phyloP scores from a whole-genome alignment of 2,113 vertebrate species.

The Chamaea fasciata region DNA sequence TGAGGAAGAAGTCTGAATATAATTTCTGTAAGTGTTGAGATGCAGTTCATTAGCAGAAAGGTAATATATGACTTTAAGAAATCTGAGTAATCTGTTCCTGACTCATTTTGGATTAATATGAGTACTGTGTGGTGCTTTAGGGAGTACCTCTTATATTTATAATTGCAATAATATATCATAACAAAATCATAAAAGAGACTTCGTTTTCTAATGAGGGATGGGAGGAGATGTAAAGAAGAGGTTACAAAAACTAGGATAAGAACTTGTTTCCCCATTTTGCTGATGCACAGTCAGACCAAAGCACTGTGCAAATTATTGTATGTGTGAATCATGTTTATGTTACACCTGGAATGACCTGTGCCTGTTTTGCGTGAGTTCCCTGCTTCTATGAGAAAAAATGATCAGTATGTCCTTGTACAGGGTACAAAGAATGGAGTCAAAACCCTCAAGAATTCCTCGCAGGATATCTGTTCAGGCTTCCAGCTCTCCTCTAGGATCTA shows the following conservation, averaged over 20 bases:
- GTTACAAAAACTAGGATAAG: not conserved
- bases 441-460: constrained; percentile 87
- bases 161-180: not conserved
- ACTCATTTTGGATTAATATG: not conserved
- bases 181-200: not conserved
- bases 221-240: not conserved
- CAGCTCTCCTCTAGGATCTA: constrained; percentile 69
- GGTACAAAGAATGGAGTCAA: constrained; percentile 86
- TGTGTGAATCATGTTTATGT: not conserved
- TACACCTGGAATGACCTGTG: not conserved
- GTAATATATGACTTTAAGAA: not conserved
- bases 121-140: not conserved
- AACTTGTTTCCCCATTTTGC: not conserved
- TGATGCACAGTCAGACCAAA: not conserved
- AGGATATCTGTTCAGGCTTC: constrained; percentile 79
- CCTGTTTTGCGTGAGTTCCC: not conserved
- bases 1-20: not conserved
- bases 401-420: constrained; percentile 50
- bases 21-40: not conserved
- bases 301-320: not conserved
- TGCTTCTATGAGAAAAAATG: constrained; percentile 9
- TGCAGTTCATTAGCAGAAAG: not conserved
- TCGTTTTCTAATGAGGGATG: not conserved
- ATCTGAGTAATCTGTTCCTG: not conserved
- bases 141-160: not conserved